Evolutionary conservation across 2,113 vertebrate genomes (phyloP), one percentile per base, ranked within the genome.

Genomic region (Hippocampus comes): DNA sequence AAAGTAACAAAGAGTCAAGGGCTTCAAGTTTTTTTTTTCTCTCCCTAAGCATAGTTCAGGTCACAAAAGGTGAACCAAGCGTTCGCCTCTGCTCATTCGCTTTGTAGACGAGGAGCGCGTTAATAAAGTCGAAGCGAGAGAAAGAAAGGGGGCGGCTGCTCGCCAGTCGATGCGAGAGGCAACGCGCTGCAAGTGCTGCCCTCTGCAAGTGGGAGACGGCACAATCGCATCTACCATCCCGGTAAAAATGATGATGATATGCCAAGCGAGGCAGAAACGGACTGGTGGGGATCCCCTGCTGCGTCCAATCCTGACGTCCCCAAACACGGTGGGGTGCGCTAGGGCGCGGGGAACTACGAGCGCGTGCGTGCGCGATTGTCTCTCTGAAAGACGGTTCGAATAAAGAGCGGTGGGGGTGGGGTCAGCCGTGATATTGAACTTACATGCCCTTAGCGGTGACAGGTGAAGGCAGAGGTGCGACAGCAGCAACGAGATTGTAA

Each of bases 271-370:
- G 82, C 86, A 84, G 80, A 83, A 79, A 76, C 80, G 77, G 77
- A 84, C 55, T 68, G 81, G 78, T 70, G 80, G 86, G 89, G 86
- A 89, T 81, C 86, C 88, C 88, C 89, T 53, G 89, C 89, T 88
- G 89, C 71, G 89, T 82, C 87, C 89, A 84, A 86, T 86, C 83
- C 86, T 84, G 83, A 87, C 87, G 86, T 84, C 80, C 65, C 75
- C 67, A 73, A 78, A 73, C 70, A 68, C 48, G 63, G 48, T 5
- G 11, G 78, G 43, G 55, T 46, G 71, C 14, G 74, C 30, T 71
- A 30, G n/a, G 23, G 73, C 4, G 69, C 2, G 72, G 60, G 69
- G 46, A 48, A 63, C 64, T 30, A n/a, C 63, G 68, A 51, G 30
- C 10, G 51, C n/a, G 71, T 4, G 51, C 17, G 64, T 57, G 23